A percentile compares a stretch with the other conserved stretches of the same genome.
Conservation (phyloP, 2,113 vertebrate species). For the Corythoichthys haematopterus region DNA sequence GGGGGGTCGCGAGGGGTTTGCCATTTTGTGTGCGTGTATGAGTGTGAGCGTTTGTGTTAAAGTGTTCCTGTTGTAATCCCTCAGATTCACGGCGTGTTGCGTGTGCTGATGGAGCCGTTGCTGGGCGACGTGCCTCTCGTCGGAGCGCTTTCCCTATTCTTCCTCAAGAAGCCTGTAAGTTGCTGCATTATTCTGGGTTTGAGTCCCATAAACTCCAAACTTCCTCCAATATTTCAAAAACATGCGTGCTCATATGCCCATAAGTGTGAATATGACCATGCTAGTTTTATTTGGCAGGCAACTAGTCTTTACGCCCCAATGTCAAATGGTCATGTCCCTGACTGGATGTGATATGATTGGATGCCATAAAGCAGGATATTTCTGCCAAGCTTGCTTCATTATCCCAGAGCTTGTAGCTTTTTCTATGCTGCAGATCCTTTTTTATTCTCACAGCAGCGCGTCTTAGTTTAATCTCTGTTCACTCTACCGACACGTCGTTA, state of each 20-base stretch:
- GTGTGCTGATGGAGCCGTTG: conserved; percentile 93
- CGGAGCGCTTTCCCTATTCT: conserved; percentile 91
- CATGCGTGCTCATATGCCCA: not conserved
- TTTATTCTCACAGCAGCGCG: not conserved
- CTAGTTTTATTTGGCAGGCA: no score
- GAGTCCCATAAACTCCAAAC: not conserved
- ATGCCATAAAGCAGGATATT: not conserved
- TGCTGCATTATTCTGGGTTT: not conserved
- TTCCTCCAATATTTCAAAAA: not conserved
- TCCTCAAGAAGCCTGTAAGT: conserved; percentile 93
- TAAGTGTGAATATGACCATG: no score
- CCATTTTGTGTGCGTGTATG: not conserved
- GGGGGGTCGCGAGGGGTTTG: not conserved
- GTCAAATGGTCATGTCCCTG: not conserved
- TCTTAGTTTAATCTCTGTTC: not conserved
- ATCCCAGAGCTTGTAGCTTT: not conserved
- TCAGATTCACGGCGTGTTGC: conserved; percentile 90
- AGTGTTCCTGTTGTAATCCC: conserved; percentile 42
- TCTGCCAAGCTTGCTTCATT: not conserved
- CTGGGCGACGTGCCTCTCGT: conserved; percentile 92
- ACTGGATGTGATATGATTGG: not conserved
- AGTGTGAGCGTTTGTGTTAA: conserved; percentile 11
- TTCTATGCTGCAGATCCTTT: conserved; percentile 30
- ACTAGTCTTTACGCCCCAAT: no score
- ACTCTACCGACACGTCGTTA: not conserved